These are phyloP conservation scores for Lordiphosa andalusiaca DNA, from an alignment of 2,888 invertebrate species.

Conservation along the genomic window DNA sequence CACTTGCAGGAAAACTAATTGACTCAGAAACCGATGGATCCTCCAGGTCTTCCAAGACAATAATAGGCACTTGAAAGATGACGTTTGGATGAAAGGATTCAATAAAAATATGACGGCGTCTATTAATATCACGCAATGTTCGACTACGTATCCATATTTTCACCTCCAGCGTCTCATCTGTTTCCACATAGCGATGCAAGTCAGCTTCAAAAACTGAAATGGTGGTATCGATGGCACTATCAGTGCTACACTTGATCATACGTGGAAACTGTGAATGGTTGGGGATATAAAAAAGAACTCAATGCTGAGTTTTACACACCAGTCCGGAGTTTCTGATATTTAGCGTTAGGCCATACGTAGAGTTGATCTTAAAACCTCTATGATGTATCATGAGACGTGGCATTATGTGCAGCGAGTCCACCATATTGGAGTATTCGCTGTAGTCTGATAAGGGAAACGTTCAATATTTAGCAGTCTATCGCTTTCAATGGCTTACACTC, in stretches of 20 bases:
- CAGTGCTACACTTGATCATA: constrained; percentile 46
- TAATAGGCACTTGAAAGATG: constrained; percentile 70
- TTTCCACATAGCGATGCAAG: constrained; percentile 48
- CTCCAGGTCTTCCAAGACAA: constrained; percentile 33
- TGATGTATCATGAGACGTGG: constrained; percentile 50
- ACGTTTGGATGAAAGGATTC: constrained; percentile 70
- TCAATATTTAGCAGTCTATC: neutral
- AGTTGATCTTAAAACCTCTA: constrained; percentile 24
- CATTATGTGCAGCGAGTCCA: constrained; percentile 46
- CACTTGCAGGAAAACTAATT: constrained; percentile 43
- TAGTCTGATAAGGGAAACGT: constrained; percentile 29
- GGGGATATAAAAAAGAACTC: neutral
- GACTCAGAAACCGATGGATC: constrained; percentile 25
- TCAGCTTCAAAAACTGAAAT: constrained; percentile 29
- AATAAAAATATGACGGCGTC: constrained; percentile 60
- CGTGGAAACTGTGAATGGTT: constrained; percentile 58
- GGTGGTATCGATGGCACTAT: constrained; percentile 57
- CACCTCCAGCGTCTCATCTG: constrained; percentile 49
- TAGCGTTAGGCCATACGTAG: constrained; percentile 39
- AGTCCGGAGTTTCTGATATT: constrained; percentile 45
- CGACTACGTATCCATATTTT: constrained; percentile 46
- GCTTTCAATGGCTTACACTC: constrained; percentile 42
- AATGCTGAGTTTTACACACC: constrained; percentile 21
- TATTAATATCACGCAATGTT: constrained; percentile 39
- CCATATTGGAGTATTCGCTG: constrained; percentile 45